Evolutionary conservation across 2,113 vertebrate species (phyloP).

Genomic region (Isurus oxyrinchus): DNA sequence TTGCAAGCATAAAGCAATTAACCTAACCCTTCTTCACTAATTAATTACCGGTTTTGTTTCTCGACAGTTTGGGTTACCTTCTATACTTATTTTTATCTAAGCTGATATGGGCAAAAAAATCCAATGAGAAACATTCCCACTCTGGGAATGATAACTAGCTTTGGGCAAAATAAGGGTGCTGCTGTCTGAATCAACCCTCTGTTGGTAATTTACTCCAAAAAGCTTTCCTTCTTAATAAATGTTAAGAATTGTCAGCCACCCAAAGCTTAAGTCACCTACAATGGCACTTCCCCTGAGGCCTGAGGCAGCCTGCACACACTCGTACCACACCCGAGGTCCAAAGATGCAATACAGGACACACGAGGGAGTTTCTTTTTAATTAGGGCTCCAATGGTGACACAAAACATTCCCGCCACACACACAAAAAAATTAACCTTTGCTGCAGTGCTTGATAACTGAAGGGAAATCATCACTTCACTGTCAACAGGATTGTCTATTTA

Average conservation of each 20-base stretch:
- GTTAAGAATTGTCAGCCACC: slow-evolving; percentile 42
- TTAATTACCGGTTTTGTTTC: not conserved
- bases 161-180: slow-evolving; percentile 26
- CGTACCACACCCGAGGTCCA: not conserved
- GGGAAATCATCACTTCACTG: no score
- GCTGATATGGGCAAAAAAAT: not conserved
- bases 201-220: slow-evolving; percentile 33
- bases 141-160: slow-evolving; percentile 18
- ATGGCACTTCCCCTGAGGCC: slow-evolving; percentile 44
- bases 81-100: not conserved
- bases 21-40: not conserved
- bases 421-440: not conserved
- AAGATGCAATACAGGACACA: not conserved
- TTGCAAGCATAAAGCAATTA: not conserved
- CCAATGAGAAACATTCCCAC: slow-evolving; percentile 3
- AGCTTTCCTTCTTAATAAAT: slow-evolving; percentile 24
- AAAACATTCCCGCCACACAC: not conserved
- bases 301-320: slow-evolving; percentile 40
- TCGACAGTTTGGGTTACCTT: no score
- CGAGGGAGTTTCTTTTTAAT: not conserved
- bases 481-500: not conserved
- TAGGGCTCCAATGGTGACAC: not conserved
- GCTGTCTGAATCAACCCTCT: not conserved
- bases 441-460: not conserved
- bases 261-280: slow-evolving; percentile 45